Conservation (phyloP, 2,797 vertebrate genomes). For the Anguilla anguilla region DNA sequence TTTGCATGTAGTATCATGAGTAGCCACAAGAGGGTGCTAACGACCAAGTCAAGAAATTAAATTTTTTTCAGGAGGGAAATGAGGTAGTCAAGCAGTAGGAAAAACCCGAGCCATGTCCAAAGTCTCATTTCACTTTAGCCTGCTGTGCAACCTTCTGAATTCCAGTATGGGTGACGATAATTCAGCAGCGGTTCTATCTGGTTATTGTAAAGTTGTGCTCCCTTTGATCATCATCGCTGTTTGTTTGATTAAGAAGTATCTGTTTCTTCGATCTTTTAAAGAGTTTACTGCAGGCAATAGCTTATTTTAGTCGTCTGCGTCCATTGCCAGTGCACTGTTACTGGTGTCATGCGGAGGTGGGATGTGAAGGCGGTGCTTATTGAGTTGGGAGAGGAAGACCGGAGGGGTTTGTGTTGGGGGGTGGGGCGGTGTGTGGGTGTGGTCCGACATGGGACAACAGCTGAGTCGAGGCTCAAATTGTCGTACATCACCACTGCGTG, state of each 20-base stretch:
- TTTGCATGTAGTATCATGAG: background rate
- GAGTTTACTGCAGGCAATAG: background rate
- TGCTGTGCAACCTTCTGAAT: background rate
- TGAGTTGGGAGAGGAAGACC: background rate
- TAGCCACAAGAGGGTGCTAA: background rate
- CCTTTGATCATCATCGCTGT: background rate
- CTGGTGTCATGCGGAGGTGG: background rate
- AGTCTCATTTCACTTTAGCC: background rate
- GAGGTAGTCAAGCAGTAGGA: background rate
- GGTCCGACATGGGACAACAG: background rate
- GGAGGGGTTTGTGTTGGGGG: background rate
- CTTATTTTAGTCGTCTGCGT: background rate
- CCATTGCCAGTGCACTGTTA: background rate
- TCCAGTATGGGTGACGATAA: background rate
- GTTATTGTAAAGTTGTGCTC: background rate
- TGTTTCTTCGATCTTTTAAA: background rate
- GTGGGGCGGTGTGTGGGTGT: background rate
- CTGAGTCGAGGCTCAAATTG: background rate
- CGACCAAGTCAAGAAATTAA: background rate
- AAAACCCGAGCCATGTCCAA: background rate
- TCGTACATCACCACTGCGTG: background rate
- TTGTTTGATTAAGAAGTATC: background rate
- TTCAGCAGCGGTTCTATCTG: background rate
- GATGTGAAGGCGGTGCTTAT: background rate
- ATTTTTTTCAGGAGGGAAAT: background rate